These are phyloP conservation scores for Spermophilus dauricus DNA, from an alignment of 2,113 vertebrate species.

Conservation along the genomic window DNA sequence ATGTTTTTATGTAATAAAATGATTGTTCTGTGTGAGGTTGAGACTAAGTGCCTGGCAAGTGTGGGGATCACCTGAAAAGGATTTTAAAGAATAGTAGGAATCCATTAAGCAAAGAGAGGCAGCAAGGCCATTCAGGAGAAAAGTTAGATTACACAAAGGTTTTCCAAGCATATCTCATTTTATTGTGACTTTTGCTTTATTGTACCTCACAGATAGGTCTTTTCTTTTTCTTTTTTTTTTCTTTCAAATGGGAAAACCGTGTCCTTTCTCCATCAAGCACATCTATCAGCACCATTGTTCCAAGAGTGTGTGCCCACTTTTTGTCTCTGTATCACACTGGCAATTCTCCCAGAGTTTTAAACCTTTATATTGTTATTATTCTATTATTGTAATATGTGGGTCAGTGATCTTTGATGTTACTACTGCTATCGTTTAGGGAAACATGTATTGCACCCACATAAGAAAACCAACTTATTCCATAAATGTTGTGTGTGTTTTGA, in stretches of 20 bases:
- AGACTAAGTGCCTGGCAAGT: background rate
- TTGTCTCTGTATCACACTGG: background rate
- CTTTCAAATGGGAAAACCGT: background rate
- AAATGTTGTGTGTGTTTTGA: background rate
- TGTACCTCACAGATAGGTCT: background rate
- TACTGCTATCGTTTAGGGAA: background rate
- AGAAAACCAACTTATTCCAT: background rate
- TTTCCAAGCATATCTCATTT: background rate
- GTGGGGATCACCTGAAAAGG: background rate
- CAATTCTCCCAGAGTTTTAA: background rate
- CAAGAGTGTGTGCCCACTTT: background rate
- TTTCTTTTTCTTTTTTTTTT: background rate
- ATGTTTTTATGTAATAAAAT: constrained; percentile 1
- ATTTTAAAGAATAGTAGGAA: background rate
- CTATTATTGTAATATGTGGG: background rate
- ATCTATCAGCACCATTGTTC: background rate
- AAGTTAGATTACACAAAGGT: background rate
- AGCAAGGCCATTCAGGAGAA: background rate
- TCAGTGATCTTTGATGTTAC: background rate
- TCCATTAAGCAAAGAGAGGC: constrained; percentile 12
- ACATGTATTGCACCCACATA: no score
- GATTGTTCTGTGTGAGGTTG: background rate
- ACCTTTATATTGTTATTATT: background rate
- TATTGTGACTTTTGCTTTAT: background rate
- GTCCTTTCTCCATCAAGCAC: no score